phyloP scores from a whole-genome alignment of 2,113 vertebrate species.

The Ellobius talpinus region DNA sequence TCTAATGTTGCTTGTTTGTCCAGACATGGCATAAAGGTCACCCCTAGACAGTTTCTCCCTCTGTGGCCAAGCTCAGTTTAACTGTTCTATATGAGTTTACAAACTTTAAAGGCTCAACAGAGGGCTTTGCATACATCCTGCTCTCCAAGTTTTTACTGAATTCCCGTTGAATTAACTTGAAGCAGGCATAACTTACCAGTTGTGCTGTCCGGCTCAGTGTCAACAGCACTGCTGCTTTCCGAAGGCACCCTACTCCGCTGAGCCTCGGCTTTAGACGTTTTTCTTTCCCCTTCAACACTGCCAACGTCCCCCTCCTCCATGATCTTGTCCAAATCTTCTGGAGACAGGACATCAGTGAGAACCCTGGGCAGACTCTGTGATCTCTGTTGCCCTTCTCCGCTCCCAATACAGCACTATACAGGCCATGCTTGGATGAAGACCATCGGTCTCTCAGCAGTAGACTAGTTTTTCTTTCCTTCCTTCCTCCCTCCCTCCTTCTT shows the following conservation, averaged over 20 bases:
- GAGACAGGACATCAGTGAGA: not conserved
- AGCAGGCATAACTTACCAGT: conserved; percentile 73
- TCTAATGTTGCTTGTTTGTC: not conserved
- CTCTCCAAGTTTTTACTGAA: not conserved
- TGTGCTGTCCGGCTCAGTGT: conserved; percentile 70
- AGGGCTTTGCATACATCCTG: not conserved
- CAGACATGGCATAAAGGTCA: not conserved
- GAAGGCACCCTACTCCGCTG: conserved; percentile 65
- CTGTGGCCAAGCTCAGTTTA: not conserved
- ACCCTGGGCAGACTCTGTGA: not conserved
- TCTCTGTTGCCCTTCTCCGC: not conserved
- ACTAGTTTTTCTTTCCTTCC: too few species aligned
- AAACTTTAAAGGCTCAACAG: not conserved
- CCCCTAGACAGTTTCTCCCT: not conserved
- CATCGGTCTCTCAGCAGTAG: not conserved
- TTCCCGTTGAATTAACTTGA: not conserved
- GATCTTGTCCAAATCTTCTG: conserved; percentile 88
- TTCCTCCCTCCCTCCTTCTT: too few species aligned
- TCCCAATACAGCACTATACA: not conserved
- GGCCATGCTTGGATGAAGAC: not conserved
- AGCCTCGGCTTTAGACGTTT: conserved; percentile 62
- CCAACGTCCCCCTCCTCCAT: conserved; percentile 71
- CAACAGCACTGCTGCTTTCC: conserved; percentile 50
- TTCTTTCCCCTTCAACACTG: conserved; percentile 70
- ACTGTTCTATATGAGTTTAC: not conserved